Percentiles rank a stretch among this genome's conserved stretches.
These are phyloP conservation scores for Nesidiocoris tenuis DNA, from an alignment of 2,888 invertebrate genomes.

Conservation along the genomic window DNA sequence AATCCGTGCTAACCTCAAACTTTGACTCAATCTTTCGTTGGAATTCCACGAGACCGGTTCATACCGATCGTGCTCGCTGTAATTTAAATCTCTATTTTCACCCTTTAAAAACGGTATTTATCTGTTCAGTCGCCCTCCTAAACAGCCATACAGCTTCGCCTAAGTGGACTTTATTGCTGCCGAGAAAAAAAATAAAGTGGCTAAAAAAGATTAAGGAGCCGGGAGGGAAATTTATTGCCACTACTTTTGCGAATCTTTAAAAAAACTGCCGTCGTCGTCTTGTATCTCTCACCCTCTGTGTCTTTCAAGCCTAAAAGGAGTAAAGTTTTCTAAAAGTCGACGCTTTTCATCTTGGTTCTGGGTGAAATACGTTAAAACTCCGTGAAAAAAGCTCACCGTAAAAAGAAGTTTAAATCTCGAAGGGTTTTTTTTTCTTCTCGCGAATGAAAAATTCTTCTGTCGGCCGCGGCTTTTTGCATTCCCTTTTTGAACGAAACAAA, in stretches of 20 bases:
- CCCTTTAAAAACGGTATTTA: not conserved
- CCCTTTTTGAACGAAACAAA: not conserved
- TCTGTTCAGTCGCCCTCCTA: not conserved
- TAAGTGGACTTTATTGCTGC: not conserved
- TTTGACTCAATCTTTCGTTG: no score
- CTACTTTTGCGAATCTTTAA: conserved; percentile 6
- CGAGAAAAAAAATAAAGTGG: not conserved
- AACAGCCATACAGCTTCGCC: not conserved
- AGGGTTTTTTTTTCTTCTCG: not conserved
- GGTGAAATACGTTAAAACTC: conserved; percentile 33
- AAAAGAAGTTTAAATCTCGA: conserved; percentile 31
- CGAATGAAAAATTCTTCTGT: not conserved
- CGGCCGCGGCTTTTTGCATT: not conserved
- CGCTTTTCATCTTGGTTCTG: conserved; percentile 17
- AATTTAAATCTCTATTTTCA: not conserved
- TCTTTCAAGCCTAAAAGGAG: not conserved
- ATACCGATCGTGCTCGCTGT: not conserved
- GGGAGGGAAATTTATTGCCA: conserved; percentile 15
- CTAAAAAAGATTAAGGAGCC: not conserved
- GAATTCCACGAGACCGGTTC: no score
- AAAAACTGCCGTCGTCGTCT: not conserved
- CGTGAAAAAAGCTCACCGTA: not conserved
- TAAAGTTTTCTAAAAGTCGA: conserved; percentile 8
- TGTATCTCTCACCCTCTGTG: not conserved
- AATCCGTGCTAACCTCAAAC: no score